Percentiles rank a stretch among this genome's conserved stretches.
Conservation (phyloP, 2,888 invertebrate genomes). For the Archips xylosteana region DNA sequence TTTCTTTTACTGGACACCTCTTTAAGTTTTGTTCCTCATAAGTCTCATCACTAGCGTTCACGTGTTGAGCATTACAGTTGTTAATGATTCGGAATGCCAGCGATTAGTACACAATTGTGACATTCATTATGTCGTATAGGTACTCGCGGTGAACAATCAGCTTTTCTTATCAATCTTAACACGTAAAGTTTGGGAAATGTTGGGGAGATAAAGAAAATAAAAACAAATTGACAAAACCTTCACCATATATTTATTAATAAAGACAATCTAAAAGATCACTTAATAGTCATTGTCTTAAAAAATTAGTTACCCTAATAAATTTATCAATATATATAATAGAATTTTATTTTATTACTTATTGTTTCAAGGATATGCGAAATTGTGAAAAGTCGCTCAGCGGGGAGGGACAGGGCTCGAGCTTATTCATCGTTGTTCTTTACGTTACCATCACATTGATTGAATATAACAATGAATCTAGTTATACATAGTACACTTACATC, state of each 20-base stretch:
- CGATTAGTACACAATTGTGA: too few species aligned
- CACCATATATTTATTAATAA: constrained; percentile 86
- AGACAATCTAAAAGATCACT: constrained; percentile 86
- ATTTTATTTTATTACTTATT: constrained; percentile 84
- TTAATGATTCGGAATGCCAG: too few species aligned
- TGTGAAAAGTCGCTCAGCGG: constrained; percentile 75
- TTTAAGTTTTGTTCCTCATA: neutral
- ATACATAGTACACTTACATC: constrained; percentile 76
- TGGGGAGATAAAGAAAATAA: constrained; percentile 61
- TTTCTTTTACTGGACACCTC: constrained; percentile 50
- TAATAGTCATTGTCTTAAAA: constrained; percentile 85
- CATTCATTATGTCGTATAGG: too few species aligned
- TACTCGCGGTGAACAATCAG: neutral
- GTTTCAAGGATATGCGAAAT: constrained; percentile 86
- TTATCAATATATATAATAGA: constrained; percentile 81
- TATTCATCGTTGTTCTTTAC: constrained; percentile 79
- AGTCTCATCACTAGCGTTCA: neutral
- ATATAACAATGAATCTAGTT: constrained; percentile 80
- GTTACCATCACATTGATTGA: constrained; percentile 77
- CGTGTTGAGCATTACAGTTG: neutral
- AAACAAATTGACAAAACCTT: constrained; percentile 83
- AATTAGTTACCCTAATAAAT: constrained; percentile 86
- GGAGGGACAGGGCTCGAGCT: constrained; percentile 69
- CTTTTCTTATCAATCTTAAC: neutral
- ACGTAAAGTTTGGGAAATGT: constrained; percentile 7